phyloP scores from a whole-genome alignment of 2,113 vertebrate species.

The Melanocharis versteri region DNA sequence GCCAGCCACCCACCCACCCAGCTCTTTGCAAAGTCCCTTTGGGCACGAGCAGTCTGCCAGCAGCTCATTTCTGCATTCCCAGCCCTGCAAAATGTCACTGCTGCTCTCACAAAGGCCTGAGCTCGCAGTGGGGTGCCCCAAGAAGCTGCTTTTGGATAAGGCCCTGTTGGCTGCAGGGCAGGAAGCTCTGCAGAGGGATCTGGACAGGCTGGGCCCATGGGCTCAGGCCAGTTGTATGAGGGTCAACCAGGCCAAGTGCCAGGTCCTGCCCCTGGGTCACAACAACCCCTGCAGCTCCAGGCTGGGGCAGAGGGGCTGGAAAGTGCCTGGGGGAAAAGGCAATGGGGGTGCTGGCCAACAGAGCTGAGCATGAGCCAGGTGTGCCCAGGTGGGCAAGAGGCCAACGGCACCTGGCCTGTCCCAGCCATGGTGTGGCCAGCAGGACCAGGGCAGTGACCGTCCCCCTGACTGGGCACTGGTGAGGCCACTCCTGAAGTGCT shows the following conservation, averaged over 20 bases:
- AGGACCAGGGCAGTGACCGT: not conserved
- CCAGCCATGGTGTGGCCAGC: not conserved
- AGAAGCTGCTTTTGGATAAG: not conserved
- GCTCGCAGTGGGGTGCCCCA: not conserved
- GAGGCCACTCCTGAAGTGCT: not conserved
- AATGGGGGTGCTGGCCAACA: not conserved
- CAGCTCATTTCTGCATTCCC: not conserved
- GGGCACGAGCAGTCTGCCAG: not conserved
- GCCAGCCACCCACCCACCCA: slow-evolving; percentile 1
- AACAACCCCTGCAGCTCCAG: not conserved
- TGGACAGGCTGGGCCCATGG: not conserved
- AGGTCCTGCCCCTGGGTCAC: not conserved
- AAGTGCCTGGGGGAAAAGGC: not conserved
- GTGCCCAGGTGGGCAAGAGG: not conserved
- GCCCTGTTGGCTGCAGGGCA: not conserved
- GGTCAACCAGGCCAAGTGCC: not conserved
- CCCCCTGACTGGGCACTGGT: not conserved
- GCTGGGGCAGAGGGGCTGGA: not conserved
- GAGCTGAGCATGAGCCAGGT: not conserved
- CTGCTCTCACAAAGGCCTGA: not conserved
- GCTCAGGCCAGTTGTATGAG: not conserved
- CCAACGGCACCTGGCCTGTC: not conserved
- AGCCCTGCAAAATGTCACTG: not conserved
- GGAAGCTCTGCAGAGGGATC: not conserved
- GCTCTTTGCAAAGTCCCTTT: not conserved